Base-by-base conservation (phyloP, 2,888 invertebrate genomes). In the Pandemis heparana region DNA sequence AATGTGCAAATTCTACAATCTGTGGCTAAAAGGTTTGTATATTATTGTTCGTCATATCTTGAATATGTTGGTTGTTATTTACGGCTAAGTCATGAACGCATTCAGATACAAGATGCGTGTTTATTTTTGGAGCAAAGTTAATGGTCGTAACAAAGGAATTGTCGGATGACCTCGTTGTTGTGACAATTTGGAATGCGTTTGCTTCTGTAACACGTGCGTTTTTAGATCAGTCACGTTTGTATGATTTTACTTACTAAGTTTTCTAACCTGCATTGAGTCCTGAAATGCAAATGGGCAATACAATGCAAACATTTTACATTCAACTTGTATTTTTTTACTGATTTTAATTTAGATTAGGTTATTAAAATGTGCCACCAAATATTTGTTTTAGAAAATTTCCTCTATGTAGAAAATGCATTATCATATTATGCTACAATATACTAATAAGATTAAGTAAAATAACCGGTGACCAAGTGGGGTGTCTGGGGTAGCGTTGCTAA, bases 1-100 rank as follows among this genome's bases (percentile, higher is more conserved):
- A 89, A 87, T 2, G 9, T 12, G 5, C 18, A 9, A 5, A 43
- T 43, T 76, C 77, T 89, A 38, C 86, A 85, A 79, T 81, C 83
- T 56, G 80, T 89, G 66, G 83, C 83, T 41, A 89, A 88, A 82
- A 89, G 90, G 92, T 92, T 84, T 23, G 74, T 75, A 53, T 53
- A 18, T 32, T 14, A 12, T 53, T 9, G 14, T n/a, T 62, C 23
- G 16, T 64, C 38, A 5, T 51, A 16, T 46, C 14, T 32, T 16
- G 4, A 53, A 9, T 12, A 16, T 39, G 6, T 66, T 43, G 23
- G 38, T 32, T 59, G 38, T 60, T 23, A 18, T 53, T 53, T 53
- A 18, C 16, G 53, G 53, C 14, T 51, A 16, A 53, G 59, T 48
- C 23, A 66, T 23, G 51, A 71, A 65, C 48, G 12, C 51, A 60